Evolutionary conservation across 2,888 invertebrate genomes (phyloP), one percentile per base, ranked within the genome.

Genomic region (Chloroclysta siterata): DNA sequence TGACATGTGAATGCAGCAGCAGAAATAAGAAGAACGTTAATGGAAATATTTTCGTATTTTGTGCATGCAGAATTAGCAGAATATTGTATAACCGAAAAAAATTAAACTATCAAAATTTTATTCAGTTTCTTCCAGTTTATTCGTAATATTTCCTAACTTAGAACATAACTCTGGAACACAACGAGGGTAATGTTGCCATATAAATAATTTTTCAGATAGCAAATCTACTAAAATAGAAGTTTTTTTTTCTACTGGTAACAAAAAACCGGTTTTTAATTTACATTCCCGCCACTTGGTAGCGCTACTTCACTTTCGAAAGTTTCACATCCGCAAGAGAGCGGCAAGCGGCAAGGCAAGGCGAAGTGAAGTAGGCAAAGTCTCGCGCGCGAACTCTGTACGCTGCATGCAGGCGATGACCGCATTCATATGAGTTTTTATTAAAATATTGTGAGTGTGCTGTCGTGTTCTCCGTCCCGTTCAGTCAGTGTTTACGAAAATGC

Each of bases 321-420:
- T 93, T 92, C 88, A 91, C 90, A 92, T 93, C 93, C 92, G 91
- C 86, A 91, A 92, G 91, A 86, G 90, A 92, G 92, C 90, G 92
- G 22, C 22, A 22, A 91, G 91, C 89, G 92, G 91, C 85, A 85
- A 88, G 79, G 82, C 83, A 84, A 85, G 80, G 82, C 84, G 83
- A 80, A 75, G 79, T 76, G 80, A 88, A 89, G 88, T 87, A 89
- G 89, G 88, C 85, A 39, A 39, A 87, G 90, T 89, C 86, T 88
- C 89, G 90, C 89, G 90, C 90, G 90, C 89, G 90, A 89, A 88
- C 88, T 88, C 82, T 82, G 89, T 87, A 88, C 88, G 88, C 89
- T 89, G 89, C 88, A 39, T 89, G 89, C 88, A 89, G 89, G 90
- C 92, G 92, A 93, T 93, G 92, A 92, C 91, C 91, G 91, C 90